Evolutionary conservation across 2,888 invertebrate species (phyloP), one percentile per base, ranked within the genome.

Genomic region (Dione juno): DNA sequence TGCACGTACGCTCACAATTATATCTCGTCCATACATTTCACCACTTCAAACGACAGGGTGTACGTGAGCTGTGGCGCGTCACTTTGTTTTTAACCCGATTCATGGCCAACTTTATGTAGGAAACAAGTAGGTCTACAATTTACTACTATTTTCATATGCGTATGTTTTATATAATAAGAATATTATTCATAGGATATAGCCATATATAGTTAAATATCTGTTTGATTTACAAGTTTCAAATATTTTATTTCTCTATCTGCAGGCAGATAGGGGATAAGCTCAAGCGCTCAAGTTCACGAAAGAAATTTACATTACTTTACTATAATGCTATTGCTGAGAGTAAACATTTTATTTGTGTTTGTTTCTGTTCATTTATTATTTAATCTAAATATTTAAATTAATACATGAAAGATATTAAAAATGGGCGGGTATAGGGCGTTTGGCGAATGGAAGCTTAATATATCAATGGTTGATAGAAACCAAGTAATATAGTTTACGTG

Each of bases 21-120:
- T 43, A 68, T 57, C 58, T 52, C 54, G 43, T 52, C 37, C 58
- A 65, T 67, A 61, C 57, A 53, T 67, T 54, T 67, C 54, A 50
- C 65, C 41, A 67, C 57, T 63, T 63, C 52, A 48, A 53, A 59
- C 66, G 59, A 52, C 69, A 67, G 53, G 66, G 72, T 70, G 58
- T 70, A 80, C 79, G 78, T 80, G 81, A 71, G 74, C 65, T 71
- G 72, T 73, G 75, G 76, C 83, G 83, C 79, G 81, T 80, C 74
- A 71, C 50, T 43, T 66, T 53, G 45, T 66, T 65, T 69, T 66
- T 69, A 52, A 72, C 70, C 65, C 77, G 79, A 81, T 80, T 80
- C 79, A 81, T 81, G 83, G 81, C 83, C 72, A 80, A 80, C 86
- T 86, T 83, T 81, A 85, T 87, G 85, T 81, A 82, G 84, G 78